phyloP scores from a whole-genome alignment of 2,888 invertebrate genomes.

The Scaptomyza flava region DNA sequence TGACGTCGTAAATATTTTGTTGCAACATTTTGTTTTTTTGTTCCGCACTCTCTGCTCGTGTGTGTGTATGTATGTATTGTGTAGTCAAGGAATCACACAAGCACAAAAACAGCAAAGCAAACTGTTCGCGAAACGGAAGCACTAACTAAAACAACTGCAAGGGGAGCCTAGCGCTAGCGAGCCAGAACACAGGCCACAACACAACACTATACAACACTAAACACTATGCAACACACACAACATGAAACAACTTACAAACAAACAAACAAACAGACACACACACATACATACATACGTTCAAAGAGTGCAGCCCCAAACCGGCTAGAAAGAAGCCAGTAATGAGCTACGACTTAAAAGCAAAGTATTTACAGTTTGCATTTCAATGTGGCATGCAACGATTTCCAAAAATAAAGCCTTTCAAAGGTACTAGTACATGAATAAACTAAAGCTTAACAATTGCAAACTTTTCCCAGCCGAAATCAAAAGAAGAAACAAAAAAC shows the following conservation, averaged over 20 bases:
- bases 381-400: neutral
- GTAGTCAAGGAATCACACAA: constrained; percentile 47
- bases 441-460: neutral
- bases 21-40: constrained; percentile 60
- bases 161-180: constrained; percentile 36
- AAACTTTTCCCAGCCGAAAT: neutral
- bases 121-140: constrained; percentile 78
- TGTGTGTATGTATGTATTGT: constrained; percentile 17
- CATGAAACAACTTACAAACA: neutral
- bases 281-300: neutral
- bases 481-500: neutral
- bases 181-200: constrained; percentile 17
- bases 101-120: constrained; percentile 69
- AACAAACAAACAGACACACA: neutral
- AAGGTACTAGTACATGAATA: too few relatives aligned
- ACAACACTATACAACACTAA: neutral
- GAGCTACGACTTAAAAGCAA: constrained; percentile 1
- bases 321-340: constrained; percentile 5
- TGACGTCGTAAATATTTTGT: constrained; percentile 79
- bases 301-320: constrained; percentile 1
- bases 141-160: constrained; percentile 72
- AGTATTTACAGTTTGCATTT: neutral
- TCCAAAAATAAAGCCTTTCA: neutral
- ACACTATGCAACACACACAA: neutral
- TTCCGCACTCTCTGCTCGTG: neutral